Conservation (phyloP, 2,888 invertebrate species). For the Meliscaeva auricollis region DNA sequence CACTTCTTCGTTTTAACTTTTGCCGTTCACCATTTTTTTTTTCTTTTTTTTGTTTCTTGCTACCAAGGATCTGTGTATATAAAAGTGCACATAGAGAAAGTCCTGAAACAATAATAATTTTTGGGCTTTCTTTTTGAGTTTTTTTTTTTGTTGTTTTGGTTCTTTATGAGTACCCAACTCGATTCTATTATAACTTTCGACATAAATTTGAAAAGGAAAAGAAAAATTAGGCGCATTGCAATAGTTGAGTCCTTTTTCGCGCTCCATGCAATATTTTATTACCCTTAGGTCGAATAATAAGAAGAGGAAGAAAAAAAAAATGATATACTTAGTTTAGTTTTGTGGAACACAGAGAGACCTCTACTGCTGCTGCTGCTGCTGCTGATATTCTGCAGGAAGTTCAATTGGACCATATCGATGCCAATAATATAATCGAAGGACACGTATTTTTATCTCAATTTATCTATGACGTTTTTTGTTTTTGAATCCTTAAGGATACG, state of each 20-base stretch:
- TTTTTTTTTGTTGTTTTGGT: too few relatives aligned
- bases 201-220: slow-evolving; percentile 58
- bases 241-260: slow-evolving; percentile 32
- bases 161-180: neutral
- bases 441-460: slow-evolving; percentile 71
- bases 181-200: slow-evolving; percentile 71
- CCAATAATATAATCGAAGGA: slow-evolving; percentile 65
- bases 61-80: neutral
- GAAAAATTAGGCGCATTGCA: slow-evolving; percentile 30
- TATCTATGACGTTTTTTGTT: slow-evolving; percentile 41
- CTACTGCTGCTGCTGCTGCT: too few relatives aligned
- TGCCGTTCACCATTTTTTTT: neutral
- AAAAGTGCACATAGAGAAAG: slow-evolving; percentile 27
- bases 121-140: neutral
- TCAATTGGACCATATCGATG: slow-evolving; percentile 47
- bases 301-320: too few relatives aligned
- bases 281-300: slow-evolving; percentile 14
- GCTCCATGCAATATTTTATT: slow-evolving; percentile 65
- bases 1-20: slow-evolving; percentile 29
- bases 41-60: too few relatives aligned
- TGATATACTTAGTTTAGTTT: neutral
- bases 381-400: neutral
- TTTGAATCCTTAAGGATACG: slow-evolving; percentile 58
- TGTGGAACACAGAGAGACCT: too few relatives aligned
- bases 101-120: slow-evolving; percentile 36